Conservation (phyloP, 2,888 invertebrate genomes). For the Hydrotaea cyrtoneurina region DNA sequence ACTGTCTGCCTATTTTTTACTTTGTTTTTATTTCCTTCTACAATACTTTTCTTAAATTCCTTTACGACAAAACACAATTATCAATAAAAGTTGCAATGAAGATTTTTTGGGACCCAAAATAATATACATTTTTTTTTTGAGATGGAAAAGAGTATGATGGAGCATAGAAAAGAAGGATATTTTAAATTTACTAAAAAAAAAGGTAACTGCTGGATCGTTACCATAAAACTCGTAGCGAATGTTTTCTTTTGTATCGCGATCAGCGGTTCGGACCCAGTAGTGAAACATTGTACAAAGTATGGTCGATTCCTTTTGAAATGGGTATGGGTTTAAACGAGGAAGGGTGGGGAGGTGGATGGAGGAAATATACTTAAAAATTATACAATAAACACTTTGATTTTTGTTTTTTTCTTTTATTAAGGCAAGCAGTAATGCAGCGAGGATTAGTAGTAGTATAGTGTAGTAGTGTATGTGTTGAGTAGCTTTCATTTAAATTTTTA, state of each 20-base stretch:
- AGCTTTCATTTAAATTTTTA: slow-evolving; percentile 3
- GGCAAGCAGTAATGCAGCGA: slow-evolving; percentile 67
- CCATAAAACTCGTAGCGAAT: no score
- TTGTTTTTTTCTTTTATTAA: slow-evolving; percentile 57
- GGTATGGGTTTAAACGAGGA: no score
- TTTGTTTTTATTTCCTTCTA: slow-evolving; percentile 12
- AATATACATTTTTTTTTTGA: slow-evolving; percentile 47
- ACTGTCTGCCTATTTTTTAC: slow-evolving; percentile 53
- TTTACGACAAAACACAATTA: slow-evolving; percentile 52
- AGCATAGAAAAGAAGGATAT: no score
- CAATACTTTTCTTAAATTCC: not conserved
- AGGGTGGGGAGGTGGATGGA: no score
- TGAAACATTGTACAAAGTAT: no score
- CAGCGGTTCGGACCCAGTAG: no score
- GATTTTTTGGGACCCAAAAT: not conserved
- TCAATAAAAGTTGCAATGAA: slow-evolving; percentile 6
- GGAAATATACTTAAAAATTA: slow-evolving; percentile 37
- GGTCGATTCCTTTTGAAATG: no score
- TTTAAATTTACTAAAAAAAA: no score
- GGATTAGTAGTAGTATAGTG: slow-evolving; percentile 55
- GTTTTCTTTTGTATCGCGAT: no score
- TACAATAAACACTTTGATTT: slow-evolving; percentile 62
- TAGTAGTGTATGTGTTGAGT: slow-evolving; percentile 9
- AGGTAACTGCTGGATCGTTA: no score
- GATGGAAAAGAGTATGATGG: not conserved